These are phyloP conservation scores for Hystrix brachyura DNA, from an alignment of 2,113 vertebrate species.

Conservation along the genomic window DNA sequence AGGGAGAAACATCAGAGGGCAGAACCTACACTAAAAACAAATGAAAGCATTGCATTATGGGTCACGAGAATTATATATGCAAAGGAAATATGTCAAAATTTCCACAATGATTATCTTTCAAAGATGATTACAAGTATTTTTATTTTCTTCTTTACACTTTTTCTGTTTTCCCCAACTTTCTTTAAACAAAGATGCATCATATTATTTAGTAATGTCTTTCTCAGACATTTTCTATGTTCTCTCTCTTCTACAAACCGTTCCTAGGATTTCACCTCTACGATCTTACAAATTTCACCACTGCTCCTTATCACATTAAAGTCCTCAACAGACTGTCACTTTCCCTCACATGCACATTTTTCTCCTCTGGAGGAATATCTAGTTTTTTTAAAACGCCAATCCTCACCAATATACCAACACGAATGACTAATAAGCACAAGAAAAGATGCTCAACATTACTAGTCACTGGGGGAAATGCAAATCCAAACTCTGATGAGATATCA, in stretches of 20 bases:
- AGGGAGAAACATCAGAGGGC: neutral
- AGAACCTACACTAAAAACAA: neutral
- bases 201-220: neutral
- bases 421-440: neutral
- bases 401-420: neutral
- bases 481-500: neutral
- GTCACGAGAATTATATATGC: neutral
- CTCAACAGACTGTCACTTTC: neutral
- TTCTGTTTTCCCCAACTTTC: neutral
- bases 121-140: neutral
- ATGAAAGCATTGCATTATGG: neutral
- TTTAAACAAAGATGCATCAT: neutral
- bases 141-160: neutral
- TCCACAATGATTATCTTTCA: neutral
- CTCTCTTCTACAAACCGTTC: neutral
- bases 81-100: neutral
- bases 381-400: neutral
- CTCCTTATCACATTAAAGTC: neutral
- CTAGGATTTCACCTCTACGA: neutral
- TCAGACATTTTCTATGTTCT: neutral
- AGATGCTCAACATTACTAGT: neutral
- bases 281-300: neutral
- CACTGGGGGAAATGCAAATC: neutral
- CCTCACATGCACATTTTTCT: neutral
- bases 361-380: neutral